Percentiles rank a stretch among this genome's conserved stretches.
Conservation (phyloP, 2,888 invertebrate genomes). For the Sphaerophoria rueppellii region DNA sequence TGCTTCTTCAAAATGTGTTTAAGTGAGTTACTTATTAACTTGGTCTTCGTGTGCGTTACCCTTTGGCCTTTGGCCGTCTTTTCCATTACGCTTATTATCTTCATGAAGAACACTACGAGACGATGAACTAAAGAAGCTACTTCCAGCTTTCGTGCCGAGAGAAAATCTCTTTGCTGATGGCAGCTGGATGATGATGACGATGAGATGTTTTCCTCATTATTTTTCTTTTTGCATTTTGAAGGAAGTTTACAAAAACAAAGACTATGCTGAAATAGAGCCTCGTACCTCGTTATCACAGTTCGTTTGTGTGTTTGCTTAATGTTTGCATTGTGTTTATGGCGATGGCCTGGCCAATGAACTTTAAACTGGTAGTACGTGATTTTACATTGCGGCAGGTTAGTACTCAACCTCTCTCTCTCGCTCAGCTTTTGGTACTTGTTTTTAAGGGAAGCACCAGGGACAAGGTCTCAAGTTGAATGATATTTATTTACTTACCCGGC, state of each 20-base stretch:
- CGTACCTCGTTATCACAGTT: slow-evolving; percentile 30
- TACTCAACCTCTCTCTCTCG: slow-evolving; percentile 11
- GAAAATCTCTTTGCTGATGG: slow-evolving; percentile 18
- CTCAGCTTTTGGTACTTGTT: too few relatives aligned
- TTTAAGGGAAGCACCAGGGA: background rate
- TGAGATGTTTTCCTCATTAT: slow-evolving; percentile 26
- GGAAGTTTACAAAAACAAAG: slow-evolving; percentile 11
- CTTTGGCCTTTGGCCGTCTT: slow-evolving; percentile 29
- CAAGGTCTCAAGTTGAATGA: slow-evolving; percentile 5
- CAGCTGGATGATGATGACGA: slow-evolving; percentile 16
- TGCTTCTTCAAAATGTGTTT: slow-evolving; percentile 24
- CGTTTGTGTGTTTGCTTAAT: background rate
- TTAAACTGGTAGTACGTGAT: slow-evolving; percentile 58
- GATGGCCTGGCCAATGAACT: slow-evolving; percentile 66
- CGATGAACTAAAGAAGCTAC: slow-evolving; percentile 34
- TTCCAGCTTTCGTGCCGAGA: slow-evolving; percentile 31
- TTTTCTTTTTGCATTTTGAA: slow-evolving; percentile 4
- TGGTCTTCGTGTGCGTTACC: slow-evolving; percentile 36
- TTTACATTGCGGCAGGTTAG: slow-evolving; percentile 68
- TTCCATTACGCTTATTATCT: slow-evolving; percentile 54
- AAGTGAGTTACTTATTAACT: slow-evolving; percentile 35
- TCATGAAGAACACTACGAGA: slow-evolving; percentile 42
- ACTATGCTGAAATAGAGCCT: slow-evolving; percentile 11
- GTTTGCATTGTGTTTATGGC: slow-evolving; percentile 41
- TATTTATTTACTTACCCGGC: slow-evolving; percentile 39